Percentiles rank a stretch among this genome's conserved stretches.
phyloP scores from a whole-genome alignment of 2,797 vertebrate genomes.

The Gorsachius magnificus region DNA sequence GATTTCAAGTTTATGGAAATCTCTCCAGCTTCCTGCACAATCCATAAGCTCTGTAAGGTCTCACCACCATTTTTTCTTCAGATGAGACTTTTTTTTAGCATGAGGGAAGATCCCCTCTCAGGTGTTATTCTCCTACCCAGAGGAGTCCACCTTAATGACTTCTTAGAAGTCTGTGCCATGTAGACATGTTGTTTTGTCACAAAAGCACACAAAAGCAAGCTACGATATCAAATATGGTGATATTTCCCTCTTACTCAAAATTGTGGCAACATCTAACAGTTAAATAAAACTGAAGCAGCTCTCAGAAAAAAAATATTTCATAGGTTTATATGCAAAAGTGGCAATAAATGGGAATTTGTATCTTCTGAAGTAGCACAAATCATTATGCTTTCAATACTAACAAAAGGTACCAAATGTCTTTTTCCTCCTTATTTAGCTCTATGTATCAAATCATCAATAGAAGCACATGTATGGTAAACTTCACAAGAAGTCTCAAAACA shows the following conservation, averaged over 20 bases:
- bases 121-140: neutral
- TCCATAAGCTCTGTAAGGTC: neutral
- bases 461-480: neutral
- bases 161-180: neutral
- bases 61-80: neutral
- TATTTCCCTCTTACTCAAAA: neutral
- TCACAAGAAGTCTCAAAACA: neutral
- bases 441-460: neutral
- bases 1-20: neutral
- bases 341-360: neutral
- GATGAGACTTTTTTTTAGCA: neutral
- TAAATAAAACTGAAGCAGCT: neutral
- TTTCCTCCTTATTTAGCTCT: neutral
- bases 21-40: neutral
- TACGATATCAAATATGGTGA: neutral
- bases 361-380: neutral
- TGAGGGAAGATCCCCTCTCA: neutral
- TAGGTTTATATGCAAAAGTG: neutral
- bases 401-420: neutral
- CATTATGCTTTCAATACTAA: neutral
- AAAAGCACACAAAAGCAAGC: neutral
- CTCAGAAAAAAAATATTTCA: neutral
- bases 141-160: neutral
- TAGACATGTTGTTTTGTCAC: neutral
- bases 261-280: neutral